Conservation (phyloP, 2,113 vertebrate genomes). For the Thamnophis sirtalis region DNA sequence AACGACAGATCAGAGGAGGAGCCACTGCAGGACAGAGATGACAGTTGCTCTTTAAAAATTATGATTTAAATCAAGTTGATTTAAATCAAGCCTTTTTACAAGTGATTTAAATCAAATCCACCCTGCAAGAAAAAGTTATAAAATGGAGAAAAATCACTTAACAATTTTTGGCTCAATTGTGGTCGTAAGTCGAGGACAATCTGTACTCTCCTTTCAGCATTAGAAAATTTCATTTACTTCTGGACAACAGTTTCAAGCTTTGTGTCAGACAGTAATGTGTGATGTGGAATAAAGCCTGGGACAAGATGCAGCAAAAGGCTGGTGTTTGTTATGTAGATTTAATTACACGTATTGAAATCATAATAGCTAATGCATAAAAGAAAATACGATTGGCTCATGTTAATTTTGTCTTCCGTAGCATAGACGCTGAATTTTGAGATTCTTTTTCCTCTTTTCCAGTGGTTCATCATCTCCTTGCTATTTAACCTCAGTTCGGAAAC, state of each 20-base stretch:
- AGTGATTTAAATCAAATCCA: no score
- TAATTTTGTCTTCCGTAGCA: background rate
- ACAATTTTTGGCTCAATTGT: background rate
- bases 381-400: background rate
- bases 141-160: background rate
- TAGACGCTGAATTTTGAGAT: background rate
- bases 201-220: background rate
- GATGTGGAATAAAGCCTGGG: no score
- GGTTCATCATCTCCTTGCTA: conserved; percentile 89
- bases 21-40: no score
- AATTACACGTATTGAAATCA: background rate
- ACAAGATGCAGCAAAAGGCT: background rate
- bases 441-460: conserved; percentile 67
- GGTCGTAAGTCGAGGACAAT: background rate
- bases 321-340: background rate
- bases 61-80: no score
- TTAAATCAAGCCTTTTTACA: no score
- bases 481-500: conserved; percentile 80
- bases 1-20: no score
- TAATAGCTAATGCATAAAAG: background rate
- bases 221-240: background rate
- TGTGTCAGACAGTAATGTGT: background rate
- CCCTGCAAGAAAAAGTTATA: background rate
- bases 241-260: background rate
- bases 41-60: no score